These are phyloP conservation scores for Sipha maydis DNA, from an alignment of 2,888 invertebrate species.

Conservation along the genomic window DNA sequence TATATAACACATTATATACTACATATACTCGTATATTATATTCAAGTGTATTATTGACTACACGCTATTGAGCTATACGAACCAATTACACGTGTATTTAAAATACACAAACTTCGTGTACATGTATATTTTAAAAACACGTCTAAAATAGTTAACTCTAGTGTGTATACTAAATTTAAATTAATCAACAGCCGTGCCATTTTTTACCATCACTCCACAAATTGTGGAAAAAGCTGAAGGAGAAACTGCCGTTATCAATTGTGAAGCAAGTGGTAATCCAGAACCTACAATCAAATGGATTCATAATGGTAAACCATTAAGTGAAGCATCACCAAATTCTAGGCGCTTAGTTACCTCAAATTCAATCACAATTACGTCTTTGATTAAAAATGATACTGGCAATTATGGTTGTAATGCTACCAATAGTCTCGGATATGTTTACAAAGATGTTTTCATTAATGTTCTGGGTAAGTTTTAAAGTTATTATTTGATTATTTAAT, in stretches of 20 bases:
- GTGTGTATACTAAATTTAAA: not conserved
- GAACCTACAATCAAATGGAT: conserved; percentile 95
- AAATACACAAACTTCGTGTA: too few species aligned
- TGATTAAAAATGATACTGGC: conserved; percentile 90
- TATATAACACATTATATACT: too few species aligned
- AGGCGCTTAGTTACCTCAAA: conserved; percentile 78
- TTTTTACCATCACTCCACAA: conserved; percentile 90
- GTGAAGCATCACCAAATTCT: conserved; percentile 77
- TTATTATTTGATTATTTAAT: not conserved
- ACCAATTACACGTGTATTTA: too few species aligned
- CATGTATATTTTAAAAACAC: too few species aligned
- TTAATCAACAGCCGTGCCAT: conserved; percentile 77
- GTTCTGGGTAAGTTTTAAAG: conserved; percentile 76
- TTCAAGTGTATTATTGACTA: too few species aligned
- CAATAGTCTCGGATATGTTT: conserved; percentile 97
- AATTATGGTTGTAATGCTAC: conserved; percentile 99
- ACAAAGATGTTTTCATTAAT: conserved; percentile 96
- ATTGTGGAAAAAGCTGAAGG: conserved; percentile 89
- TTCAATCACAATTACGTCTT: conserved; percentile 79
- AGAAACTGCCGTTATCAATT: conserved; percentile 85
- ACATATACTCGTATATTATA: too few species aligned
- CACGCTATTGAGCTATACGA: too few species aligned
- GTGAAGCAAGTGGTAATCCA: conserved; percentile 90
- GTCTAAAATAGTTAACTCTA: too few species aligned
- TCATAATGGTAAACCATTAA: conserved; percentile 90